Evolutionary conservation across 2,888 invertebrate species (phyloP).

Genomic region (Trichopoda pennipes): DNA sequence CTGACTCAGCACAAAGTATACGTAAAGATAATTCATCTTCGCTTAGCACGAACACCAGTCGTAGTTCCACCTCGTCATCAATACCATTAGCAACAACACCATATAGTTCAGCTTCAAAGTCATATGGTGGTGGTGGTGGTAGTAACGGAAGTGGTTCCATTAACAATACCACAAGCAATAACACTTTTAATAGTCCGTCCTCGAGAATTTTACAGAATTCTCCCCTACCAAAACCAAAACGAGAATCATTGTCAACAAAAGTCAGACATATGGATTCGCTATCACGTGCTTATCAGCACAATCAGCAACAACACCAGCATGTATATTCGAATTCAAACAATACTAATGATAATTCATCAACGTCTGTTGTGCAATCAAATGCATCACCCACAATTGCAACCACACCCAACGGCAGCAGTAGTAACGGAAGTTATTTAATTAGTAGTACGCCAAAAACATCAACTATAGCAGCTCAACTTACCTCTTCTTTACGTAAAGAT

Average conservation of each 20-base stretch:
- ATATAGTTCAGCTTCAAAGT: conserved; percentile 73
- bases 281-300: conserved; percentile 77
- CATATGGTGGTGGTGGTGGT: conserved; percentile 70
- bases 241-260: conserved; percentile 82
- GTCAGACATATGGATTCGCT: conserved; percentile 82
- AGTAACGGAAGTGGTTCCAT: conserved; percentile 65
- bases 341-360: conserved; percentile 57
- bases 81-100: conserved; percentile 79
- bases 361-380: conserved; percentile 43
- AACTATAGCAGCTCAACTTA: conserved; percentile 75
- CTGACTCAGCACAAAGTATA: conserved; percentile 83
- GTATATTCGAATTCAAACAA: conserved; percentile 57
- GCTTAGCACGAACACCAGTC: conserved; percentile 74
- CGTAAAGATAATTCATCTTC: conserved; percentile 77
- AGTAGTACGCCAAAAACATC: conserved; percentile 71
- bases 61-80: conserved; percentile 79
- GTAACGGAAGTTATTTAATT: conserved; percentile 66
- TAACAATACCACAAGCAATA: conserved; percentile 40
- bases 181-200: conserved; percentile 75
- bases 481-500: conserved; percentile 76
- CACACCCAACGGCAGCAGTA: conserved; percentile 46
- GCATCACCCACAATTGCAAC: conserved; percentile 39
- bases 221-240: conserved; percentile 80
- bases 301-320: conserved; percentile 45
- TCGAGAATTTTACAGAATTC: conserved; percentile 78